These are phyloP conservation scores for Peromyscus aztecus DNA, from an alignment of 2,797 vertebrate genomes.

Conservation along the genomic window DNA sequence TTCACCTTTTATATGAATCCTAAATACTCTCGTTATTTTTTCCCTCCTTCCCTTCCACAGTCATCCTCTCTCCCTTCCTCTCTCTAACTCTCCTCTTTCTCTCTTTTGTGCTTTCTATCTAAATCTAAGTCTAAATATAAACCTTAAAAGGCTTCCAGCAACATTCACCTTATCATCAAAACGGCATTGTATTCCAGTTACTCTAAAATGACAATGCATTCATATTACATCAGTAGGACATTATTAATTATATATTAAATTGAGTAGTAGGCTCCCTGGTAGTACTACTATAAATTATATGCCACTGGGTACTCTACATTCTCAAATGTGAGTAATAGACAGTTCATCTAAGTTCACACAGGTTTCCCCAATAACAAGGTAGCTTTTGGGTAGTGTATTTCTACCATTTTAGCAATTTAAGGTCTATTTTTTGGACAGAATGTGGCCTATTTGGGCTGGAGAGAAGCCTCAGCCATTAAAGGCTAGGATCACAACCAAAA, in stretches of 20 bases:
- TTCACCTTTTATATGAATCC: not conserved
- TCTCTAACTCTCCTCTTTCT: too few relatives aligned
- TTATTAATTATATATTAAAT: not conserved
- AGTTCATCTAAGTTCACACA: not conserved
- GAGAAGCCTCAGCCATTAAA: too few relatives aligned
- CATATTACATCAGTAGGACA: not conserved
- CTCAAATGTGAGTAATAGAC: not conserved
- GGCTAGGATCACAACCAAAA: too few relatives aligned
- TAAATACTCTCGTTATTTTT: not conserved
- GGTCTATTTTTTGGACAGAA: not conserved
- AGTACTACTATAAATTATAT: not conserved
- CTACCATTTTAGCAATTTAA: not conserved
- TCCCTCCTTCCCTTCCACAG: not conserved
- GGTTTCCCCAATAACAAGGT: not conserved
- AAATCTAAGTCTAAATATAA: not conserved
- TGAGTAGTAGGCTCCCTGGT: not conserved
- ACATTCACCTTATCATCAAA: not conserved
- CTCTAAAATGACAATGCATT: not conserved
- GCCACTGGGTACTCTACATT: fast-evolving
- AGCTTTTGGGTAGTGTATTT: not conserved
- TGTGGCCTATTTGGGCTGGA: too few relatives aligned
- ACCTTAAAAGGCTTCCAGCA: not conserved
- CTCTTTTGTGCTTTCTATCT: not conserved
- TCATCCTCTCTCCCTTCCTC: too few relatives aligned
- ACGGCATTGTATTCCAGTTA: not conserved